Base-by-base conservation (phyloP, 2,888 invertebrate genomes). In the Orchesella flavescens region DNA sequence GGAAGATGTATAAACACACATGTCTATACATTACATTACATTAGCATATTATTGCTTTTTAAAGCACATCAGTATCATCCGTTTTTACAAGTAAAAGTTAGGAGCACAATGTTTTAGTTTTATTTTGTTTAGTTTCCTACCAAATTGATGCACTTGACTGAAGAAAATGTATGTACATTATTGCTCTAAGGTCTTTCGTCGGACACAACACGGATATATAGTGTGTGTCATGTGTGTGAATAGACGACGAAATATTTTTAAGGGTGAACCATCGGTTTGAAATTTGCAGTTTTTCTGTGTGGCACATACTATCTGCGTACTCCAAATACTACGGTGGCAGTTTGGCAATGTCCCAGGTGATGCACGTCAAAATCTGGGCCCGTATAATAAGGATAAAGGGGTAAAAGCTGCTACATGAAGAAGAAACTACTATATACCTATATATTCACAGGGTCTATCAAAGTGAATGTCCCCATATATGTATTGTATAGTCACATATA, bases 301-400 rank as follows among this genome's bases (percentile, higher is more conserved):
- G 75, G 75, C 65, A 59, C 65, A 65, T 19, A n/a, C 19, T 57
- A n/a, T 57, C 19, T 17, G n/a, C 19, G n/a, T n/a, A 63, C 55
- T 55, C 24, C 46, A 66, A 75, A 10, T 49, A 65, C 76, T 68
- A 76, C 69, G 21, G 12, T 13, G 55, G 55, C 46, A 59, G 57
- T 77, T 77, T 77, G 77, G 77, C 77, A 77, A 21, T n/a, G 46
- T 77, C 68, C 77, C 77, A 77, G 49, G 46, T 59, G 77, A 77
- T 77, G 77, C 69, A 77, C 23, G 77, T 77, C 77, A 77, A 77
- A 76, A 59, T 77, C 69, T 77, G 77, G 77, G 77, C 69, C 57
- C 69, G 44, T 69, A 59, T 61, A 57, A 61, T n/a, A 73, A 23
- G 24, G 49, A 24, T 43, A 44, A 57, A 73, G 72, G 10, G 10